Evolutionary conservation across 2,888 invertebrate genomes (phyloP).

Genomic region (Torymus auratus): DNA sequence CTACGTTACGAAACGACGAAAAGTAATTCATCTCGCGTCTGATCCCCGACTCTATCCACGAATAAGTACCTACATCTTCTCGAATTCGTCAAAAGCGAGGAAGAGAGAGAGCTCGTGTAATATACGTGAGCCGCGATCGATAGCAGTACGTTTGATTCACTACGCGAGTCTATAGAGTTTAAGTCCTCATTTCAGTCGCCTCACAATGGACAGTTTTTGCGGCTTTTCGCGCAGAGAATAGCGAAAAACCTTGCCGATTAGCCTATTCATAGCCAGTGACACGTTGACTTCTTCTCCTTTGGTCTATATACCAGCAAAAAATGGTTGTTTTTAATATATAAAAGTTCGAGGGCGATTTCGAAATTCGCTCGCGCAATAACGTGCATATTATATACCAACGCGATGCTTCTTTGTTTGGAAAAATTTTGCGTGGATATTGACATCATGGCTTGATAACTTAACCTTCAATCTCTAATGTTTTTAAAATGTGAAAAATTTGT

Average conservation of each 20-base stretch:
- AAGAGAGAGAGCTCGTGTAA: neutral
- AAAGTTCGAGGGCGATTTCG: too few species aligned
- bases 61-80: neutral
- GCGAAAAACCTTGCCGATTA: neutral
- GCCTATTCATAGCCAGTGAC: neutral
- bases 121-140: conserved; percentile 9
- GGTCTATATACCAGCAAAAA: too few species aligned
- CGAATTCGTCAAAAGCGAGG: neutral
- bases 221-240: neutral
- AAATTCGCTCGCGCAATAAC: too few species aligned
- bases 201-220: conserved; percentile 12
- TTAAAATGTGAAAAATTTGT: too few species aligned
- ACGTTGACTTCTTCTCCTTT: neutral
- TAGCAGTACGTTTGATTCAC: conserved; percentile 11
- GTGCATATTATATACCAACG: neutral
- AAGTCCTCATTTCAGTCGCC: neutral
- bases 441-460: neutral
- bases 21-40: conserved; percentile 11
- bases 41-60: conserved; percentile 6
- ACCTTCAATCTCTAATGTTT: neutral
- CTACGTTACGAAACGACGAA: neutral
- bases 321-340: too few species aligned
- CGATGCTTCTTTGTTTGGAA: conserved; percentile 19
- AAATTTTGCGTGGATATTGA: neutral
- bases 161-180: neutral